Base-by-base conservation (phyloP, 2,113 vertebrate species). In the Perca fluviatilis region DNA sequence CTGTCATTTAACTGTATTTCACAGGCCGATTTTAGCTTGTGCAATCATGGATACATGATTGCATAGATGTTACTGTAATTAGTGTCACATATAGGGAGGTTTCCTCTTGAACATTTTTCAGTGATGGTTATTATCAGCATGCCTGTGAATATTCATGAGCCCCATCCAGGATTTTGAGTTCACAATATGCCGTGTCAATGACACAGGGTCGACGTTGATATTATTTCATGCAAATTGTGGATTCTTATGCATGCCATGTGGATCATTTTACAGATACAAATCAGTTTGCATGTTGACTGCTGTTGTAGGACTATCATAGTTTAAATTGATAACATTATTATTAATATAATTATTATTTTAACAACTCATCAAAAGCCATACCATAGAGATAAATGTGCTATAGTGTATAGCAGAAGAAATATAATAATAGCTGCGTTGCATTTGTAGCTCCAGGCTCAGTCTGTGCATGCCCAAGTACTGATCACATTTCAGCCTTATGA, bases 401-500 rank as follows among this genome's bases (percentile, higher is more conserved):
- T 46, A 58, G n/a, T 40, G 40, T 40, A 40, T 3, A 58, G 9
- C 16, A 19, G 7, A 54, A 3, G 13, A 71, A 27, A 49, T 64
- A 23, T 27, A 27, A 27, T 27, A 27, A 27, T 27, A 73, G 54
- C 65, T 61, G 27, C 58, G 21, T 77, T 69, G 54, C 57, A 21
- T 85, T 83, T 57, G 57, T 67, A 74, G 60, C 75, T 79, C n/a
- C 15, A 50, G 19, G 77, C 74, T 87, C 40, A 51, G 80, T 80
- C 77, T 63, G 60, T 67, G 68, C 82, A 67, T 63, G 73, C 56
- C 58, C 40, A 51, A 83, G 18, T 25, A 53, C 74, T 83, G 92
- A 86, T 94, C 90, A 89, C 49, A 61, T 94, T 93, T 92, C 89
- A 92, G 21, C 56, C 57, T 68, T 73, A 76, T 89, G 79, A 86